Evolutionary conservation across 2,113 vertebrate genomes (phyloP), one percentile per base, ranked within the genome.

Genomic region (Tragulus kanchil): DNA sequence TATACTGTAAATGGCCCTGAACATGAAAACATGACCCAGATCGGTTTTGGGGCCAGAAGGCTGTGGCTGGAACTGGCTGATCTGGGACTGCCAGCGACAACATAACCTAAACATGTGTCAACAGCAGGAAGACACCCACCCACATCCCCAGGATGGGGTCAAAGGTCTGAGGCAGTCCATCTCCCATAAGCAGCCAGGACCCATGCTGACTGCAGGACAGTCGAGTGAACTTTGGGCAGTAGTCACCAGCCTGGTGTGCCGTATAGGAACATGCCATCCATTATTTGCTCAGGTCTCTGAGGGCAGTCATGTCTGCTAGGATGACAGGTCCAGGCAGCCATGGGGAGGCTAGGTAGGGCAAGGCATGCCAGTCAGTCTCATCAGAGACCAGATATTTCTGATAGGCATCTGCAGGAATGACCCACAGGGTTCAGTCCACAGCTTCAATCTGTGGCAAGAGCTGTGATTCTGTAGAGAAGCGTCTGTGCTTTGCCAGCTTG

Each of bases 91-190:
- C 58, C 16, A 42, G 58, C 26, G 12, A 11, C 13, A 26, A 10
- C 52, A 28, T 56, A 50, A 92, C 45, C 52, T 50, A 59, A 26
- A 61, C 28, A 77, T 6, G 65, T 17, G 52, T 69, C 81, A 31
- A 16, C 42, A 84, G 67, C 52, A 25, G 56, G 16, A 73, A 65
- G 52, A 28, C 17, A 31, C 4, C 48, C 71, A 48, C 56, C 71
- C 25, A 26, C 0, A 16, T 82, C 45, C 58, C 48, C 59, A 42
- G 65, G 23, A 21, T 0, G 0, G 9, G 45, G 25, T 45, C 73
- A 69, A 8, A 69, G 52, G 50, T 54, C 17, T 0, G 1, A 78
- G 42, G 59, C 3, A 3, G 54, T 45, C 67, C 6, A 1, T 50
- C 36, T 52, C 36, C 82, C 9, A 0, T 6, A 26, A 56, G 54